Evolutionary conservation across 2,113 vertebrate genomes (phyloP).

Genomic region (Macaca mulatta): DNA sequence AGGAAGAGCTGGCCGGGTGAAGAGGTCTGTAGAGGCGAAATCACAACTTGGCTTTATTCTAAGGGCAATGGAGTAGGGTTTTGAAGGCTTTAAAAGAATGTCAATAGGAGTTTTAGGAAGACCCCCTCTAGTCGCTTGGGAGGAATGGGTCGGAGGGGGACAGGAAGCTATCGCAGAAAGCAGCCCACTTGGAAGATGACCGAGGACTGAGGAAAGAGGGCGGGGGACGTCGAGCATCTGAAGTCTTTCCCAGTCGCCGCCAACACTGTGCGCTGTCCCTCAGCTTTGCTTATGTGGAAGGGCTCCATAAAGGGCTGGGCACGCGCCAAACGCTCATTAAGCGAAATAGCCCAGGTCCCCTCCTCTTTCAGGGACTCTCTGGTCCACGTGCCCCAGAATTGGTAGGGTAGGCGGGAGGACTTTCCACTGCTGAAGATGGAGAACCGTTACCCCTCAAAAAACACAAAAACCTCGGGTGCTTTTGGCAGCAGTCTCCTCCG

Average conservation of each 20-base stretch:
- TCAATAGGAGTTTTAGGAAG: background rate
- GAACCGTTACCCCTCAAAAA: slow-evolving; percentile 60
- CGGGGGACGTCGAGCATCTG: background rate
- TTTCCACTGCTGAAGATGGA: slow-evolving; percentile 14
- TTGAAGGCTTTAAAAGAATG: background rate
- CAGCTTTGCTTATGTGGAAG: background rate
- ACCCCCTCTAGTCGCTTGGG: background rate
- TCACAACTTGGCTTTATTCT: slow-evolving; percentile 58
- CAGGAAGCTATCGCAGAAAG: background rate
- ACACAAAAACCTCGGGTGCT: slow-evolving; percentile 47
- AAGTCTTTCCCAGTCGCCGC: background rate
- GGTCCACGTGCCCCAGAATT: background rate
- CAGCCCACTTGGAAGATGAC: background rate
- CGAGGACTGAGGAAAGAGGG: background rate
- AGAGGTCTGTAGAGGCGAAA: background rate
- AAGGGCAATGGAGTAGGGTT: background rate
- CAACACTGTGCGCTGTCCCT: background rate
- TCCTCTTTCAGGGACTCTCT: background rate
- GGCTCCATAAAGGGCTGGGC: background rate
- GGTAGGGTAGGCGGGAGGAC: background rate
- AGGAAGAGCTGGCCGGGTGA: background rate
- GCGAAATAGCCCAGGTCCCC: background rate
- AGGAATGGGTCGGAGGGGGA: background rate
- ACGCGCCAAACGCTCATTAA: background rate
- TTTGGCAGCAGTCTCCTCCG: slow-evolving; percentile 63